phyloP scores from a whole-genome alignment of 2,113 vertebrate genomes.

The Phoenicopterus ruber region DNA sequence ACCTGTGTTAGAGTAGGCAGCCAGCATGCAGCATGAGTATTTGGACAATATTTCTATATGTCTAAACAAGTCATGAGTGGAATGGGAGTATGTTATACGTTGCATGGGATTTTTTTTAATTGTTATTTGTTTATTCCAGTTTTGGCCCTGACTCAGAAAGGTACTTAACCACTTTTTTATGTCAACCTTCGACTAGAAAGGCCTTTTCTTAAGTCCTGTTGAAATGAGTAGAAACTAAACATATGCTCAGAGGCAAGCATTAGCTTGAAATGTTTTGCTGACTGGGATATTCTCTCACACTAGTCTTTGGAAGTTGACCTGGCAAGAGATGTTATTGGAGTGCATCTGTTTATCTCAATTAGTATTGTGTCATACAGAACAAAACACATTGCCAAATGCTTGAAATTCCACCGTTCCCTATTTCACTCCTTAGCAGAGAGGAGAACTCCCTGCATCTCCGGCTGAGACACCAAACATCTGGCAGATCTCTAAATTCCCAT shows the following conservation, averaged over 20 bases:
- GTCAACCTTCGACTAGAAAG: background rate
- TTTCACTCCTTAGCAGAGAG: background rate
- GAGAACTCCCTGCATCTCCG: background rate
- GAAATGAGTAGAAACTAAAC: background rate
- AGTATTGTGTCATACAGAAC: slow-evolving; percentile 21
- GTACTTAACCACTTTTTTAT: background rate
- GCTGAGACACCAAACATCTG: slow-evolving; percentile 16
- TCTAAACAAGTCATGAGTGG: background rate
- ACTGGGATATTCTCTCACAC: background rate
- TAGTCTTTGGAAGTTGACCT: background rate
- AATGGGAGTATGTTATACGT: background rate
- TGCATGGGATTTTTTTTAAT: background rate
- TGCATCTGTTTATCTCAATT: slow-evolving; percentile 15
- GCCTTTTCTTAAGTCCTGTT: background rate
- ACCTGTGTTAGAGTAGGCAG: background rate
- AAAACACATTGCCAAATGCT: slow-evolving; percentile 1
- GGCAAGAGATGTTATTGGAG: background rate
- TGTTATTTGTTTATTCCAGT: background rate
- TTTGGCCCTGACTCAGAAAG: background rate
- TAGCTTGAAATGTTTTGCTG: background rate
- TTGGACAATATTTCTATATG: background rate
- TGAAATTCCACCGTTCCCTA: slow-evolving; percentile 19
- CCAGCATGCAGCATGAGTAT: background rate
- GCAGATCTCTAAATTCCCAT: background rate
- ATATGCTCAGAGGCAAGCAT: background rate